Percentiles rank a stretch among this genome's conserved stretches.
Evolutionary conservation across 2,797 vertebrate genomes (phyloP).

Genomic region (Poeciliopsis infans): DNA sequence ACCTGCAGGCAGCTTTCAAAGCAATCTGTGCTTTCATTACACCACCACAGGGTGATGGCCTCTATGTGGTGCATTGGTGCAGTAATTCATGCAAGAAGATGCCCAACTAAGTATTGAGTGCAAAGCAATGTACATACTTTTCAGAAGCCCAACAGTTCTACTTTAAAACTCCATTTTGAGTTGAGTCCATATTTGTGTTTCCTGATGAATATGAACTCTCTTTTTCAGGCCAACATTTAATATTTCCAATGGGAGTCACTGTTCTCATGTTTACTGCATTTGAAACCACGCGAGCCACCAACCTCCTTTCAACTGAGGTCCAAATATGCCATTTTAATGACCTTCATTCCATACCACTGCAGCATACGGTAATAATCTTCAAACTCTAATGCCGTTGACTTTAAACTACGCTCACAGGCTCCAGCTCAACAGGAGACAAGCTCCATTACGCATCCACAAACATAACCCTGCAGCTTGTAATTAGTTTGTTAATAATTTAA

Average conservation of each 20-base stretch:
- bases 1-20: too few species aligned
- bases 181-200: neutral
- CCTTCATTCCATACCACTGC: constrained; percentile 11
- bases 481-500: constrained; percentile 63
- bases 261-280: neutral
- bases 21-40: too few species aligned
- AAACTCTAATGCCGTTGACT: constrained; percentile 4
- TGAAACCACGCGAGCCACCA: neutral
- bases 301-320: constrained; percentile 12
- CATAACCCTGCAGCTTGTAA: constrained; percentile 52
- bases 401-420: constrained; percentile 25
- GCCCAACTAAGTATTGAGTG: too few species aligned
- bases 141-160: too few species aligned
- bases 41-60: too few species aligned
- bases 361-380: constrained; percentile 13
- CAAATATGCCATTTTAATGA: constrained; percentile 7
- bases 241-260: neutral
- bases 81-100: too few species aligned
- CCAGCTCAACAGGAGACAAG: constrained; percentile 32
- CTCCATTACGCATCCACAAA: constrained; percentile 55
- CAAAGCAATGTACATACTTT: too few species aligned
- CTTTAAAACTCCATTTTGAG: too few species aligned
- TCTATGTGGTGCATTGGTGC: too few species aligned
- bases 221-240: constrained; percentile 1
- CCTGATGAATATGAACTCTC: neutral